Evolutionary conservation across 2,888 invertebrate species (phyloP).

Genomic region (Cynaeus angustus): DNA sequence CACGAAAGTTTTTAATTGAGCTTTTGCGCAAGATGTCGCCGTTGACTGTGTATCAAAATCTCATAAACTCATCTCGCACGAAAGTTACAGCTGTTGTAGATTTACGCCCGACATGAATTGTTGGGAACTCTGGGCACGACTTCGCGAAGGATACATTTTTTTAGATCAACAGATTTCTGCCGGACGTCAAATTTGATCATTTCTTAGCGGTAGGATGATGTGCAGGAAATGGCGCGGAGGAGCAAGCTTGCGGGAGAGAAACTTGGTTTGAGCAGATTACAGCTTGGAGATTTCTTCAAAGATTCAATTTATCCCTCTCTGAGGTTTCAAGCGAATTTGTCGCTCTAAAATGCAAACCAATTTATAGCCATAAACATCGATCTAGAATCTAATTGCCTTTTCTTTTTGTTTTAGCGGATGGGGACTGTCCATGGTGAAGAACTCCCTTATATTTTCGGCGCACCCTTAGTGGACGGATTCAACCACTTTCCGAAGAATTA

Average conservation of each 20-base stretch:
- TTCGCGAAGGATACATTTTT: slow-evolving; percentile 61
- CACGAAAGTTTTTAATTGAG: slow-evolving; percentile 52
- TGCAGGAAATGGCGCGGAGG: neutral
- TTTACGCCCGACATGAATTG: slow-evolving; percentile 50
- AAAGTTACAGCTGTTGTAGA: slow-evolving; percentile 48
- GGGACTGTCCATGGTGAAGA: slow-evolving; percentile 96
- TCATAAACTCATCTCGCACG: slow-evolving; percentile 52
- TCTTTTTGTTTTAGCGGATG: slow-evolving; percentile 79
- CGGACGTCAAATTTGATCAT: slow-evolving; percentile 62
- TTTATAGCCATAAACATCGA: neutral
- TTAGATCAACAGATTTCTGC: slow-evolving; percentile 64
- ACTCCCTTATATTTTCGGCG: slow-evolving; percentile 92
- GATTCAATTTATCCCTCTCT: slow-evolving; percentile 4
- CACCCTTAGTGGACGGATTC: slow-evolving; percentile 88
- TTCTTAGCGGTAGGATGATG: slow-evolving; percentile 17
- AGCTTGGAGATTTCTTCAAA: neutral
- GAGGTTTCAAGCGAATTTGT: neutral
- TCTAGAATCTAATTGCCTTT: neutral
- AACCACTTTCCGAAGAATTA: slow-evolving; percentile 92
- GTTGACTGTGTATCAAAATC: slow-evolving; percentile 50
- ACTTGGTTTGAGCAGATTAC: neutral
- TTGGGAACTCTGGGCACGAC: slow-evolving; percentile 59
- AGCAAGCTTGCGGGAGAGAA: neutral
- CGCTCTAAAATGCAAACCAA: neutral
- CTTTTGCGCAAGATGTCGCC: slow-evolving; percentile 51